phyloP scores from a whole-genome alignment of 1,140 invertebrate genomes.

The Chrysopa pallens region DNA sequence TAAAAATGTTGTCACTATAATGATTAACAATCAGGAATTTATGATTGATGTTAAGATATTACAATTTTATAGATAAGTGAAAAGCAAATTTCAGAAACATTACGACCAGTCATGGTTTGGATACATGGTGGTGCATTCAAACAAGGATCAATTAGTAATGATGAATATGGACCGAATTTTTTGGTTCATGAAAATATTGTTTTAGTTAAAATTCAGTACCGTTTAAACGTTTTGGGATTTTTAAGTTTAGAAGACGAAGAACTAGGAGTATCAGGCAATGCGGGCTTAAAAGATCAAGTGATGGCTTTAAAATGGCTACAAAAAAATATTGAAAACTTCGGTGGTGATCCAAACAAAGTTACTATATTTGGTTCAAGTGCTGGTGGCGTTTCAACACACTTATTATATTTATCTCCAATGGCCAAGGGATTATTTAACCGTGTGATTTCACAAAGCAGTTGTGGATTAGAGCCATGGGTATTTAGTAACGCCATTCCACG shows the following conservation, averaged over 20 bases:
- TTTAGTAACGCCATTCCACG: too few relatives aligned
- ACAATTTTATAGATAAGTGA: slow-evolving; percentile 9
- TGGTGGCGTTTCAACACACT: slow-evolving; percentile 23
- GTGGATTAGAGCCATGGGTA: slow-evolving; percentile 13
- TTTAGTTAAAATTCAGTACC: slow-evolving; percentile 27
- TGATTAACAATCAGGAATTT: too few relatives aligned
- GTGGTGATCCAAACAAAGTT: slow-evolving; percentile 25
- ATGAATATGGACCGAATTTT: slow-evolving; percentile 36
- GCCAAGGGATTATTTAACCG: slow-evolving; percentile 30
- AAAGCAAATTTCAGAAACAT: slow-evolving; percentile 4
- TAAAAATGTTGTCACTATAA: background rate
- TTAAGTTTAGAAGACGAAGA: slow-evolving; percentile 18
- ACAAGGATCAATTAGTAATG: slow-evolving; percentile 29
- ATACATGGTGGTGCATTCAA: slow-evolving; percentile 44
- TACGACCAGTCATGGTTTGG: slow-evolving; percentile 39
- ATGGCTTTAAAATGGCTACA: slow-evolving; percentile 36
- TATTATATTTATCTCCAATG: slow-evolving; percentile 14
- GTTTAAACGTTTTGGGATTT: slow-evolving; percentile 25
- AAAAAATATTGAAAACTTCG: slow-evolving; percentile 28
- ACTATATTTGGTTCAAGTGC: slow-evolving; percentile 32
- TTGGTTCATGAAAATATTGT: slow-evolving; percentile 34
- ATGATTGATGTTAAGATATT: background rate
- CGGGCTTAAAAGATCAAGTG: slow-evolving; percentile 40
- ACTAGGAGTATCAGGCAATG: slow-evolving; percentile 34
- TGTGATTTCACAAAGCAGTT: slow-evolving; percentile 37